phyloP scores from a whole-genome alignment of 2,888 invertebrate species.

The Hemaris fuciformis region DNA sequence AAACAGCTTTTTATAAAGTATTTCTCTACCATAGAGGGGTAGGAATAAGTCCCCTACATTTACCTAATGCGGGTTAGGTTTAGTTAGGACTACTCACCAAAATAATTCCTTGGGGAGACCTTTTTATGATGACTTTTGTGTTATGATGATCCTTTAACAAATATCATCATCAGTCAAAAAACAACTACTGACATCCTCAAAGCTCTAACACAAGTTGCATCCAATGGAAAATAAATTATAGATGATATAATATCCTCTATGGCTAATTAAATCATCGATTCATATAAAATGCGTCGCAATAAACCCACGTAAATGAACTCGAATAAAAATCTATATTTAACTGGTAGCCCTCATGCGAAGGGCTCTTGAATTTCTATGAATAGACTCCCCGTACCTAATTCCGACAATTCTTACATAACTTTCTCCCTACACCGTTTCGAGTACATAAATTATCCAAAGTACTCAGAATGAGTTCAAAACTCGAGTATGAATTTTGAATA shows the following conservation, averaged over 20 bases:
- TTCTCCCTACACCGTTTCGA: neutral
- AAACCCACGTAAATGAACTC: neutral
- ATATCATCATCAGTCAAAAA: too few relatives aligned
- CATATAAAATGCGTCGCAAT: neutral
- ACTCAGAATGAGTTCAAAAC: neutral
- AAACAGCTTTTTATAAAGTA: too few relatives aligned
- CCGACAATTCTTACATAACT: neutral
- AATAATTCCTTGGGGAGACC: too few relatives aligned
- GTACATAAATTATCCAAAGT: neutral
- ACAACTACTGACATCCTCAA: too few relatives aligned
- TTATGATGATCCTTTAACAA: too few relatives aligned
- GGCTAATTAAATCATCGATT: neutral
- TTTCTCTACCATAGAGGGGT: too few relatives aligned
- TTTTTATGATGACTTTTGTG: too few relatives aligned
- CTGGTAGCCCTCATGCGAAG: neutral
- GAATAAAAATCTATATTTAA: slow-evolving; percentile 1
- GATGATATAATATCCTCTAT: neutral
- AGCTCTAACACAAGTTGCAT: too few relatives aligned
- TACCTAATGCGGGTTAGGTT: too few relatives aligned
- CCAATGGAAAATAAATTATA: too few relatives aligned
- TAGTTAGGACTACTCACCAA: too few relatives aligned
- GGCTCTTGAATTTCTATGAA: neutral
- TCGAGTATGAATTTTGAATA: neutral
- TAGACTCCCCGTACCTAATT: neutral
- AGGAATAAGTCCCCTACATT: too few relatives aligned